A percentile compares a stretch with the other conserved stretches of the same genome.
These are phyloP conservation scores for Mactra quadrangularis DNA, from an alignment of 1,140 invertebrate genomes.

Conservation along the genomic window DNA sequence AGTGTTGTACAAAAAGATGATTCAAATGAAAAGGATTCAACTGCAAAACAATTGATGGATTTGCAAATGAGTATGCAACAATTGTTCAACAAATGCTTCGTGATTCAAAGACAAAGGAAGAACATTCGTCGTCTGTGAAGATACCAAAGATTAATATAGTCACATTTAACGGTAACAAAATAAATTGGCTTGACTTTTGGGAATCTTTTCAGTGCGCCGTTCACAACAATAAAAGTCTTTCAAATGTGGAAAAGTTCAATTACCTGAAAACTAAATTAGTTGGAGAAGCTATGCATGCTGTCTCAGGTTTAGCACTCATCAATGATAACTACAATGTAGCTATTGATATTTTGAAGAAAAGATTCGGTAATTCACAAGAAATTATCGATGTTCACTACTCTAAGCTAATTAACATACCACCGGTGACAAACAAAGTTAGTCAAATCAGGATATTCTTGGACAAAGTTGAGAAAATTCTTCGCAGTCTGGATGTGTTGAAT, in stretches of 20 bases:
- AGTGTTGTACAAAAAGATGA: not conserved
- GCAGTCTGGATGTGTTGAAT: constrained; percentile 10
- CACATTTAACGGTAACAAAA: too few species aligned
- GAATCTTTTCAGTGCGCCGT: constrained; percentile 24
- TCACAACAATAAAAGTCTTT: constrained; percentile 10
- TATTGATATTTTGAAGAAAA: constrained; percentile 3
- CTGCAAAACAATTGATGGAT: not conserved
- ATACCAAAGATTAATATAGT: constrained; percentile 21
- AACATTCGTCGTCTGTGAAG: not conserved
- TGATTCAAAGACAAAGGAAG: not conserved
- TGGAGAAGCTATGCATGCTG: not conserved
- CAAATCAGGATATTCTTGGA: not conserved
- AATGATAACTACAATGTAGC: constrained; percentile 36
- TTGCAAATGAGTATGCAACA: not conserved
- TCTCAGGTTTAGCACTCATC: not conserved
- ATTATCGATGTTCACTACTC: constrained; percentile 30
- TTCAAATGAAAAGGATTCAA: not conserved
- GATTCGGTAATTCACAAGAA: constrained; percentile 24
- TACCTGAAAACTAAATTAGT: constrained; percentile 12
- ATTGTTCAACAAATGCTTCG: not conserved
- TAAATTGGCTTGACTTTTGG: constrained; percentile 25
- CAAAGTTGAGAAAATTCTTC: too few species aligned
- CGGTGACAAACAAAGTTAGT: constrained; percentile 2
- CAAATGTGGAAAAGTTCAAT: constrained; percentile 20
- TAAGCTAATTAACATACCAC: not conserved